These are phyloP conservation scores for Salminus brasiliensis DNA, from an alignment of 2,113 vertebrate genomes.

Conservation along the genomic window DNA sequence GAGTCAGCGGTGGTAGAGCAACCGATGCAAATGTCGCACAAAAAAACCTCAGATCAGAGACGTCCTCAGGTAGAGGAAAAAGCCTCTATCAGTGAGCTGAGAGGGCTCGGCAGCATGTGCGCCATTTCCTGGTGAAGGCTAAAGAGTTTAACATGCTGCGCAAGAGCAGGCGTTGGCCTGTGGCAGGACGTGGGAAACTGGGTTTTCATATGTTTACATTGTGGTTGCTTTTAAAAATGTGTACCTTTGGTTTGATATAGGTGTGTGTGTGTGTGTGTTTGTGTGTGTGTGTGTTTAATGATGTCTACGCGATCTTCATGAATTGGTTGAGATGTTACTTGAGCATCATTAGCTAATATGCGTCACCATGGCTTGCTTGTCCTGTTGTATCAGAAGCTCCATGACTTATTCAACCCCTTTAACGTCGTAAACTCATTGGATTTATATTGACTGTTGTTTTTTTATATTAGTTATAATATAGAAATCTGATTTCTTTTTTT, in stretches of 20 bases:
- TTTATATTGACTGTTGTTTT: no score
- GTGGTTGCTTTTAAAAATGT: no score
- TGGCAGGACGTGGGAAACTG: background rate
- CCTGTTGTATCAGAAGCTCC: background rate
- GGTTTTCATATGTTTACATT: slow-evolving; percentile 14
- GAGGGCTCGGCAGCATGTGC: background rate
- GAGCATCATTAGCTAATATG: background rate
- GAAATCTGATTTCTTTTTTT: no score
- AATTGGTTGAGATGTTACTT: background rate
- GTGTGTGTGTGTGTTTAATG: background rate
- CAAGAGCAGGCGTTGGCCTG: background rate
- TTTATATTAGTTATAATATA: no score
- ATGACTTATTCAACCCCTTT: no score
- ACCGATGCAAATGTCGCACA: slow-evolving; percentile 45
- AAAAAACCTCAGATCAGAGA: slow-evolving; percentile 21
- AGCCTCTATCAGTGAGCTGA: background rate
- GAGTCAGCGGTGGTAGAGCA: slow-evolving; percentile 44
- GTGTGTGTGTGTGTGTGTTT: background rate
- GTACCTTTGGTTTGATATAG: no score
- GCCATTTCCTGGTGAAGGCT: slow-evolving; percentile 41
- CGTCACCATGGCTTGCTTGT: background rate
- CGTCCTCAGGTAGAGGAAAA: background rate
- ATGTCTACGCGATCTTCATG: background rate
- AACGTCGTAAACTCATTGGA: no score
- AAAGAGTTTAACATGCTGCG: background rate